These are phyloP conservation scores for Cynopterus sphinx DNA, from an alignment of 2,797 vertebrate species.

Conservation along the genomic window DNA sequence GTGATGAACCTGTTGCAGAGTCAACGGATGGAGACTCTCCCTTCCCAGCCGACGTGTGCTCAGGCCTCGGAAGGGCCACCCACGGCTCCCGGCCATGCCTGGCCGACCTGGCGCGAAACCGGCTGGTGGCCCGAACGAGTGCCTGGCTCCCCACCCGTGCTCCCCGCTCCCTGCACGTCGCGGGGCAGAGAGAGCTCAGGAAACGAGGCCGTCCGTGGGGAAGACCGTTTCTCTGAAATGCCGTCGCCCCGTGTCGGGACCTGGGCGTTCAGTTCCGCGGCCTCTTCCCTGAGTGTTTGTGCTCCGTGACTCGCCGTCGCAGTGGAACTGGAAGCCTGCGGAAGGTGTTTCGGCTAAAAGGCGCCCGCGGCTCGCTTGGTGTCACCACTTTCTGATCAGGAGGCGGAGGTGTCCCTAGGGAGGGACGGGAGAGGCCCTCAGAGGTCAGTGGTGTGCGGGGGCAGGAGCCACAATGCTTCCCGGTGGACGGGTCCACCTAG, in stretches of 20 bases:
- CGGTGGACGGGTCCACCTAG: too few relatives aligned
- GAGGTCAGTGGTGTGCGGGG: neutral
- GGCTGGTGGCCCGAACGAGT: too few relatives aligned
- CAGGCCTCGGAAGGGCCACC: neutral
- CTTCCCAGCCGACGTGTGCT: neutral
- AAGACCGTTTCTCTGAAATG: neutral
- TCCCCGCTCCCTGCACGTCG: neutral
- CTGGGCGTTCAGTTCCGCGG: neutral
- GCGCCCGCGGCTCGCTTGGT: neutral
- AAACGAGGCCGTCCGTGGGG: neutral
- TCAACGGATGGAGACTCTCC: neutral
- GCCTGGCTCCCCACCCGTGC: neutral
- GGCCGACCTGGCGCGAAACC: neutral
- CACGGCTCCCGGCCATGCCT: too few relatives aligned
- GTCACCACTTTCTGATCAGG: neutral
- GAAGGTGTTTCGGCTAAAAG: neutral
- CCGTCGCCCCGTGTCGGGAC: neutral
- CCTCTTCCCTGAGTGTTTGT: neutral
- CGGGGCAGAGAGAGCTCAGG: neutral
- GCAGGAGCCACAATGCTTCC: neutral
- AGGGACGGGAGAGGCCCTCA: neutral
- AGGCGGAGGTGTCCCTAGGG: neutral
- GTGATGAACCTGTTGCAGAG: neutral
- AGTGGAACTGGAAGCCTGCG: too few relatives aligned
- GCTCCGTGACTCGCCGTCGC: neutral